Evolutionary conservation across 2,888 invertebrate species (phyloP), one percentile per base, ranked within the genome.

Genomic region (Ophion ellenae): DNA sequence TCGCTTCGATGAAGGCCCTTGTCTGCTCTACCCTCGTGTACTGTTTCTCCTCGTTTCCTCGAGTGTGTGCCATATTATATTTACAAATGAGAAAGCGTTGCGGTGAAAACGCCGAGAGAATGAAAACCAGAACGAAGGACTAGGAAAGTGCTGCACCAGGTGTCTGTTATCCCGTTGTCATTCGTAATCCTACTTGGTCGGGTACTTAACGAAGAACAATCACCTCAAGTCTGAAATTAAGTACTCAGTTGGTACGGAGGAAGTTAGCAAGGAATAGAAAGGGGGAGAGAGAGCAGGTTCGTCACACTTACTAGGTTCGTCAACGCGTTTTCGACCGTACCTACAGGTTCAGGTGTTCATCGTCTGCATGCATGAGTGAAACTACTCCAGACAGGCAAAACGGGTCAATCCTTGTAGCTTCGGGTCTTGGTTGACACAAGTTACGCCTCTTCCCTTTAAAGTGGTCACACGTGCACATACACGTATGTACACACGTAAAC

Each of bases 171-270:
- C 66, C 66, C 20, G 53, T 59, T 66, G 59, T 14, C 24, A 66
- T 67, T 83, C 71, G 70, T 75, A 70, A 84, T 79, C 59, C 75
- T 81, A 76, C 73, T 84, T 75, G 61, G 63, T 40, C 77, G 69
- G 63, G 73, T 88, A 89, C 89, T 90, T 89, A 89, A 85, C 85
- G 88, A 89, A 87, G 87, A 87, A 85, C 79, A 88, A 89, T 90
- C 89, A 89, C 86, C 86, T 83, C 84, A 84, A 73, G 86, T 86
- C 83, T 79, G 67, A 59, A 53, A 78, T 57, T 57, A 87, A 86
- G 81, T 86, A 87, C 82, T 79, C 83, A 85, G 75, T 81, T 73
- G 71, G 66, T 59, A 67, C 77, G 70, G 36, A 53, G 47, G 47
- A 47, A 47, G 3, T 47, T 47, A 14, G 47, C 14, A 47, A 14